These are phyloP conservation scores for Copsychus sechellarum DNA, from an alignment of 2,113 vertebrate species.

Conservation along the genomic window DNA sequence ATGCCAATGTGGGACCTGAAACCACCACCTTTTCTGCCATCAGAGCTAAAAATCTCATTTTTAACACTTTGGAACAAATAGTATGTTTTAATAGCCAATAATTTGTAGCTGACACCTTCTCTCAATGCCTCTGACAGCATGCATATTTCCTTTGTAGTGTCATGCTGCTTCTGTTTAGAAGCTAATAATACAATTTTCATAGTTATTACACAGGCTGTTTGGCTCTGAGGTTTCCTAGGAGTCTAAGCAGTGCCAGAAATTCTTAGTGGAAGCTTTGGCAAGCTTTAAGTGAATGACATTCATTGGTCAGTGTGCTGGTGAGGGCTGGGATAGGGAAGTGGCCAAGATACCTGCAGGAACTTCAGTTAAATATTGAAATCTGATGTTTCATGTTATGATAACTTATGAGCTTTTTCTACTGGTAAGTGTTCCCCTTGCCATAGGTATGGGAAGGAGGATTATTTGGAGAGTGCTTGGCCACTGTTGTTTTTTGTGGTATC, in stretches of 20 bases:
- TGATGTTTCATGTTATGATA: background rate
- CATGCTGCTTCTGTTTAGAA: constrained; percentile 53
- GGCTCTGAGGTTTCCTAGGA: constrained; percentile 33
- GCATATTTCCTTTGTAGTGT: constrained; percentile 20
- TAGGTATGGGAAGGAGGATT: background rate
- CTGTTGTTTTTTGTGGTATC: background rate
- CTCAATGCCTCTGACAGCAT: constrained; percentile 7
- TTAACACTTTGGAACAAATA: constrained; percentile 46
- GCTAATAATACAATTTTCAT: constrained; percentile 22
- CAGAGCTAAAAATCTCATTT: constrained; percentile 28
- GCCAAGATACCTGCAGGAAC: background rate
- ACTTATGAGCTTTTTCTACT: background rate
- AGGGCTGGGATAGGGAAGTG: background rate
- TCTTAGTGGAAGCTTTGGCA: constrained; percentile 1
- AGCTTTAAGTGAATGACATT: background rate
- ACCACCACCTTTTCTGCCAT: background rate
- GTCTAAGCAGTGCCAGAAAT: background rate
- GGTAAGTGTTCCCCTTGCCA: background rate
- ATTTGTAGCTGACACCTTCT: constrained; percentile 33
- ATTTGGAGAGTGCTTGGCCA: background rate
- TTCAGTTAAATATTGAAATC: background rate
- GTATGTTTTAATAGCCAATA: constrained; percentile 47
- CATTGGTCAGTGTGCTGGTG: background rate
- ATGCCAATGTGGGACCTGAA: background rate
- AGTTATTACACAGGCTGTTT: constrained; percentile 16